Conservation (phyloP, 2,888 invertebrate genomes). For the Rhaphigaster nebulosa region DNA sequence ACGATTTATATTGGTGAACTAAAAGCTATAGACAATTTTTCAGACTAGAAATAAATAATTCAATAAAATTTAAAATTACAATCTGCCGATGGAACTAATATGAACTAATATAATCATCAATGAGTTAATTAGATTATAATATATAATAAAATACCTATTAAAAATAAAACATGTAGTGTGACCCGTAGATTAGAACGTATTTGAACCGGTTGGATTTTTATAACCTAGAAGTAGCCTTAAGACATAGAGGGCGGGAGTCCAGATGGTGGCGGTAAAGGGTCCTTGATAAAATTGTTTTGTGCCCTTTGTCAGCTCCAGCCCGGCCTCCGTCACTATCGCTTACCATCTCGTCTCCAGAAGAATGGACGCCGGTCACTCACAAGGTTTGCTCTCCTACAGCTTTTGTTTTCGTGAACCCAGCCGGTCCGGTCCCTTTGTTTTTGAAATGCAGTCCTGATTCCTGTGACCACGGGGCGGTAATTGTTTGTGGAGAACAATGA, state of each 20-base stretch:
- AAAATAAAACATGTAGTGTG: too few relatives aligned
- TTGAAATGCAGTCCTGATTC: background rate
- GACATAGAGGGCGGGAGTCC: background rate
- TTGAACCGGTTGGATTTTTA: background rate
- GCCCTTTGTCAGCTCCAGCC: constrained; percentile 1
- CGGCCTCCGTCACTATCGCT: constrained; percentile 1
- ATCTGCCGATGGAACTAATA: too few relatives aligned
- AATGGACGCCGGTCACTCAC: constrained; percentile 32
- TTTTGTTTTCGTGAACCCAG: background rate
- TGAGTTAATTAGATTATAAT: too few relatives aligned
- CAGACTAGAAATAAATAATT: too few relatives aligned
- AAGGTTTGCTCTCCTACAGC: background rate
- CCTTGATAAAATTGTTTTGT: constrained; percentile 36
- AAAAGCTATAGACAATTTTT: too few relatives aligned
- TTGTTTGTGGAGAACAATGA: background rate
- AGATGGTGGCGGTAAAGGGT: constrained; percentile 33
- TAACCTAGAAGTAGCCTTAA: background rate
- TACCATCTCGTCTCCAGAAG: background rate
- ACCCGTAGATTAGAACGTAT: background rate
- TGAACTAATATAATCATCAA: too few relatives aligned
- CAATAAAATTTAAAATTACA: too few relatives aligned
- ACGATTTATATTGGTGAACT: too few relatives aligned
- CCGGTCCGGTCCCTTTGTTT: background rate
- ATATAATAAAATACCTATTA: too few relatives aligned
- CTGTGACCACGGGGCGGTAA: constrained; percentile 14